Base-by-base conservation (phyloP, 2,888 invertebrate genomes). In the Spialia ferax region DNA sequence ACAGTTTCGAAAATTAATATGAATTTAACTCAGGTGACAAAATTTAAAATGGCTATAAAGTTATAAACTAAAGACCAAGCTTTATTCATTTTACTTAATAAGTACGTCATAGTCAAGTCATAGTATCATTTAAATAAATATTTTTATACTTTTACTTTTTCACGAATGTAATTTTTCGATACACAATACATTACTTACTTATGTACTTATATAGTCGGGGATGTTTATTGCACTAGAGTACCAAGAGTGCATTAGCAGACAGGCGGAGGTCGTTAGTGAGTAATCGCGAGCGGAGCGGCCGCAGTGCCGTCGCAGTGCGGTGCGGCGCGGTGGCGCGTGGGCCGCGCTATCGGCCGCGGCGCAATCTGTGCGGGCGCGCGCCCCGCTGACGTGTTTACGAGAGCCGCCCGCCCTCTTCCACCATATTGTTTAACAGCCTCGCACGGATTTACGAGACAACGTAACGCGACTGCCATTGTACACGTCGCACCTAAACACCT, bases 351-450 rank as follows among this genome's bases (percentile, higher is more conserved):
- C 88, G 77, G 84, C 80, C 79, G 80, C 82, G 74, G 79, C 75
- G 84, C 87, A 84, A 87, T 87, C 88, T 87, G 91, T 88, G 90
- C 88, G 90, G 87, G 84, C 88, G 84, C 82, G 76, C 79, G 80
- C 79, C 73, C 71, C 77, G 82, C 82, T 88, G 92, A 92, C 84
- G 89, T 85, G 88, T 92, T 93, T 92, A 93, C 84, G 91, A 85
- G 81, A 80, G 77, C 87, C 86, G 84, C 86, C 88, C 88, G 88
- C 90, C 90, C 85, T 87, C 88, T 75, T 80, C 78, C 84, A 84
- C 83, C 86, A 87, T 88, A 91, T 91, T 92, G 91, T 92, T 87
- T 87, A 89, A 88, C 88, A 85, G 85, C 80, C 84, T 67, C 55
- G 54, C 61, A 61, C 71, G 68, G 72, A 73, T 75, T 77, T 74